Conservation (phyloP, 2,888 invertebrate genomes). For the Pelosia muscerda region DNA sequence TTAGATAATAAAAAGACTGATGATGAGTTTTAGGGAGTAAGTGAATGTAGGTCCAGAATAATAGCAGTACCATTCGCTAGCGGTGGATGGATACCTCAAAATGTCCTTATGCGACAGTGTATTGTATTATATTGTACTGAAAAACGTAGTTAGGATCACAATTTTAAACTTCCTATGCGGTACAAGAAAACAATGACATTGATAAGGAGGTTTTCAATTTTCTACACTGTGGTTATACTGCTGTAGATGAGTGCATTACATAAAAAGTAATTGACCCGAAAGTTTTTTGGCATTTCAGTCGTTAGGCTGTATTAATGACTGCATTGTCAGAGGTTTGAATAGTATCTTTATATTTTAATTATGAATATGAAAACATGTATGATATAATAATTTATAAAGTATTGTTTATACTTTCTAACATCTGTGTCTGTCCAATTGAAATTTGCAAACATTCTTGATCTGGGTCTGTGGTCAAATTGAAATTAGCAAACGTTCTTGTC, state of each 20-base stretch:
- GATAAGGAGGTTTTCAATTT: background rate
- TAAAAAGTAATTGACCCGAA: slow-evolving; percentile 4
- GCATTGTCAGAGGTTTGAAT: slow-evolving; percentile 1
- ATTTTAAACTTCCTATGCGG: too few species aligned
- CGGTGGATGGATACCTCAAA: background rate
- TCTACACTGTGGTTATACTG: background rate
- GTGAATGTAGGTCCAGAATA: background rate
- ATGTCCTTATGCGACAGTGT: background rate
- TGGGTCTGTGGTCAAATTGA: background rate
- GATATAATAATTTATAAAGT: slow-evolving; percentile 1
- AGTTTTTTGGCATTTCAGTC: background rate
- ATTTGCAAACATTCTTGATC: background rate
- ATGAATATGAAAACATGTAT: background rate
- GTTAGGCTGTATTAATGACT: slow-evolving; percentile 4
- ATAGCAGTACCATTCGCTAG: background rate
- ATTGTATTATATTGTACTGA: background rate
- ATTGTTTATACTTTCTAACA: too few species aligned
- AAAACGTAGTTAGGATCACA: background rate
- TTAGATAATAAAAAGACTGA: background rate
- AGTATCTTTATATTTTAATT: slow-evolving; percentile 2
- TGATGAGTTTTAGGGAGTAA: background rate
- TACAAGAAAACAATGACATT: background rate
- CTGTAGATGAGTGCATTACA: background rate
- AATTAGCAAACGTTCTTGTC: background rate
- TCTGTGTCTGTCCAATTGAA: background rate